Evolutionary conservation across 2,113 vertebrate genomes (phyloP).

Genomic region (Vombatus ursinus): DNA sequence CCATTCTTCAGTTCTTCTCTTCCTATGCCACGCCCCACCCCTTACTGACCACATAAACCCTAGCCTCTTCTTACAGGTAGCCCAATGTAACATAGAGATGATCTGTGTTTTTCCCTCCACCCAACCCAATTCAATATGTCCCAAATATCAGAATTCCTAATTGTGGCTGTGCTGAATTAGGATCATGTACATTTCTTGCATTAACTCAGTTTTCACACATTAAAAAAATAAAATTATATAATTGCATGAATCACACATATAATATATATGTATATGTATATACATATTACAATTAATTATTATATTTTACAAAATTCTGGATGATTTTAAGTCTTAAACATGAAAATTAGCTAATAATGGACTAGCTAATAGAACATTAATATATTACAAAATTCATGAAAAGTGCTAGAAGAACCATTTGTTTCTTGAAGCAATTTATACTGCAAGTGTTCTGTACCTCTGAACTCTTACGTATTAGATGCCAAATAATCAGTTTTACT

Average conservation of each 20-base stretch:
- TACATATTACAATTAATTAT: not conserved
- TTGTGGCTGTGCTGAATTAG: not conserved
- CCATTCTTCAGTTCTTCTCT: not conserved
- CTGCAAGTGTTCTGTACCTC: not conserved
- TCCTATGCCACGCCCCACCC: no score
- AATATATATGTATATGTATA: not conserved
- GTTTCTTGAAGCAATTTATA: not conserved
- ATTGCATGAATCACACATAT: not conserved
- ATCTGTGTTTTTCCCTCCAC: not conserved
- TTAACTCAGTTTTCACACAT: not conserved
- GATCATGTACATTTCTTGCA: not conserved
- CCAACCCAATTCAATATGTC: not conserved
- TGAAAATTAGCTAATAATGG: not conserved
- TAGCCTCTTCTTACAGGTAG: not conserved
- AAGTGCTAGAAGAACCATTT: not conserved
- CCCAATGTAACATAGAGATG: not conserved
- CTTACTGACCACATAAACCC: not conserved
- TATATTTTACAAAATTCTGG: not conserved
- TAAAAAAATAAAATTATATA: not conserved
- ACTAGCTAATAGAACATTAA: not conserved
- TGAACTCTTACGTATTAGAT: not conserved
- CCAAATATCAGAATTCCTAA: not conserved
- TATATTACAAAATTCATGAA: not conserved
- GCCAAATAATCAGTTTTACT: not conserved
- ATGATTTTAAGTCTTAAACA: not conserved